These are phyloP conservation scores for Ictalurus punctatus DNA, from an alignment of 2,113 vertebrate species.

Conservation along the genomic window DNA sequence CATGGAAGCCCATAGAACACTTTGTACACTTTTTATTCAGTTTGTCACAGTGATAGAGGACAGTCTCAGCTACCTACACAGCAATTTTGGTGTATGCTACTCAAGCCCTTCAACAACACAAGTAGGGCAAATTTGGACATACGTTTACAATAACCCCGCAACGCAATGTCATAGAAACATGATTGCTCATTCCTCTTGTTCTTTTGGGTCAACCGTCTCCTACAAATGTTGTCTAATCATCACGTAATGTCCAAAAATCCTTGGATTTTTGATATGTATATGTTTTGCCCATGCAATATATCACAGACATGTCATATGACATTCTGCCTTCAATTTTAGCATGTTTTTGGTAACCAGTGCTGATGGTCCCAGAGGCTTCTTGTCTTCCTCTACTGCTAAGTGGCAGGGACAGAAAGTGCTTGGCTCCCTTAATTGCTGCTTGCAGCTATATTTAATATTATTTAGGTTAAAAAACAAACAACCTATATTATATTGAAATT, in stretches of 20 bases:
- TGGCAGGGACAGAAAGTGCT: neutral
- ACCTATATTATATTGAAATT: neutral
- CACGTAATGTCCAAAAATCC: neutral
- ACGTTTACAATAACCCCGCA: neutral
- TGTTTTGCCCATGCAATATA: neutral
- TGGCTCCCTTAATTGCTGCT: neutral
- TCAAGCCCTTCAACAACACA: neutral
- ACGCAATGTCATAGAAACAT: neutral
- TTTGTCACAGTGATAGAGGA: neutral
- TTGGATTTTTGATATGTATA: neutral
- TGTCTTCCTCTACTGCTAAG: neutral
- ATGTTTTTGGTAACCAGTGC: neutral
- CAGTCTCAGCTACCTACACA: neutral
- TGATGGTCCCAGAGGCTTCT: neutral
- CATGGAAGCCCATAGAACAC: neutral
- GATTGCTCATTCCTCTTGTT: neutral
- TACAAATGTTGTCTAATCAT: neutral
- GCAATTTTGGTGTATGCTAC: neutral
- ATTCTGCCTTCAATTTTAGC: neutral
- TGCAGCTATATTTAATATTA: neutral
- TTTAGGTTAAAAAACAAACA: neutral
- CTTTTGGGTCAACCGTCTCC: neutral
- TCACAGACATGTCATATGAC: neutral
- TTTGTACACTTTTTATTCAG: neutral
- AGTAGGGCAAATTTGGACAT: neutral